Percentiles rank a stretch among this genome's conserved stretches.
These are phyloP conservation scores for Chloroceryle amazona DNA, from an alignment of 2,797 vertebrate species.

Conservation along the genomic window DNA sequence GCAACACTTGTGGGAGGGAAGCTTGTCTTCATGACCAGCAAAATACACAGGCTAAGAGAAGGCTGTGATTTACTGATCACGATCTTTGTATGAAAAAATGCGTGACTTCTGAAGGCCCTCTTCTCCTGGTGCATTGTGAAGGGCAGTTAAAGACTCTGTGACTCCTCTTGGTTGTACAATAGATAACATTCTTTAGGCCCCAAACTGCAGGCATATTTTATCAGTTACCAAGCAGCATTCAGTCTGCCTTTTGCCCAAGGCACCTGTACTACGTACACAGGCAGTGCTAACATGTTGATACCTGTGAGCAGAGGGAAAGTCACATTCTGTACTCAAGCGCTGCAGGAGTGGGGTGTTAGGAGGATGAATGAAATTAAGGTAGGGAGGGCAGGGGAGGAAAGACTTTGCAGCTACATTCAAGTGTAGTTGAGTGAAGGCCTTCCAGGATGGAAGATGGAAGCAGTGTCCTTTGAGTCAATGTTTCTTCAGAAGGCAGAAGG, in stretches of 20 bases:
- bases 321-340: slow-evolving; percentile 14
- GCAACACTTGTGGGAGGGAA: slow-evolving; percentile 17
- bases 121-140: background rate
- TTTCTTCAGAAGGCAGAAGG: background rate
- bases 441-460: background rate
- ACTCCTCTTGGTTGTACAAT: background rate
- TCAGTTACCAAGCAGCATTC: background rate
- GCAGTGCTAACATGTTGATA: background rate
- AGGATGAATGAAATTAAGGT: background rate
- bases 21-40: background rate
- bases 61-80: slow-evolving; percentile 12
- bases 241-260: slow-evolving; percentile 48
- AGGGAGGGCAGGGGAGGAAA: background rate
- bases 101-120: background rate
- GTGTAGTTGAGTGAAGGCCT: background rate
- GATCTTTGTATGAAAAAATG: background rate
- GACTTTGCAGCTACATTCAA: background rate
- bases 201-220: background rate
- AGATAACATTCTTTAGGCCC: background rate
- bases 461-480: background rate
- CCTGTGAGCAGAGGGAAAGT: slow-evolving; percentile 31
- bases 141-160: background rate
- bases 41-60: background rate
- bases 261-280: background rate
- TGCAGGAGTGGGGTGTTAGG: background rate